Base-by-base conservation (phyloP, 2,797 vertebrate species). In the Todus mexicanus region DNA sequence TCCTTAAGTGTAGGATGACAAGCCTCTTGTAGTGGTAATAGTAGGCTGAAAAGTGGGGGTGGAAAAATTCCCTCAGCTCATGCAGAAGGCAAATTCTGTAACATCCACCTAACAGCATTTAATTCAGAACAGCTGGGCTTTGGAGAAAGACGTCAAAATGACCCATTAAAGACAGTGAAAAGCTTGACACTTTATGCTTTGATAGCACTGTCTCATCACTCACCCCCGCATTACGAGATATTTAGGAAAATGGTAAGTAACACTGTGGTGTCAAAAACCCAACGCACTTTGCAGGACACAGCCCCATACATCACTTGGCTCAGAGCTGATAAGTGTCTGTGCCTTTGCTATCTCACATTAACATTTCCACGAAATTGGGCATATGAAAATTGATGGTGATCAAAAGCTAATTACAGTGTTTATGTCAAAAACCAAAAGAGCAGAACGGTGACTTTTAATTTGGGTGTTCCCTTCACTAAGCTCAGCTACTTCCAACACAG, bases 1-100 rank as follows among this genome's bases (percentile, higher is more conserved):
- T 95, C 91, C 87, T 91, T 93, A 84, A 96, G 79, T 86, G 91
- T 86, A 86, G 87, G 82, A 95, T 95, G 94, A 90, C 95, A 92
- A 86, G 79, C 29, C 90, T 92, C 94, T 96, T 91, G 92, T 72
- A 92, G 82, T 84, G 64, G 73, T 92, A 93, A 94, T 78, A 95
- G 92, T 6, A 93, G 92, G 87, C 79, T 95, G 94, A 73, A 72
- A 94, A 94, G 73, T 23, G 70, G 84, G 91, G 87, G 79, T 89
- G 87, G 94, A 93, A 89, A 91, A 90, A 88, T 68, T 87, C 89
- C 72, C 92, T 83, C 69, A 64, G 63, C 66, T 87, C 73, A 94
- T 31, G 70, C 81, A 87, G 60, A 81, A 93, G 40, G 61, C 79
- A 85, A 85, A 87, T 89, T 75, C 90, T 85, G 21, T 72, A 91